phyloP scores from a whole-genome alignment of 2,888 invertebrate genomes.

The Papilio gigon region DNA sequence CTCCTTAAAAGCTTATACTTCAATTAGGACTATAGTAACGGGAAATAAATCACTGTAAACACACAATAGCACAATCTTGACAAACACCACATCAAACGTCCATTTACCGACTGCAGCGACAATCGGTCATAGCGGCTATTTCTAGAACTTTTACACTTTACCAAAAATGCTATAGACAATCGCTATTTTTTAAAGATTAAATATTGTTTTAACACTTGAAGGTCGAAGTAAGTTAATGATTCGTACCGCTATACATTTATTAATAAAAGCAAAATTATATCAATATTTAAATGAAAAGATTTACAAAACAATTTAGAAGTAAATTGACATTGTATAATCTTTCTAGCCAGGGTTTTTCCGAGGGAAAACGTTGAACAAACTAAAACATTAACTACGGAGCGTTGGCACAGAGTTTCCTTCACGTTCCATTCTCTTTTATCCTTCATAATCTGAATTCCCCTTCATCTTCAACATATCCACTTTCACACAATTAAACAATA shows the following conservation, averaged over 20 bases:
- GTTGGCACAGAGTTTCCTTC: too few relatives aligned
- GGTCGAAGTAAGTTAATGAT: neutral
- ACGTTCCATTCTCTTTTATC: too few relatives aligned
- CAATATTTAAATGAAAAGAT: neutral
- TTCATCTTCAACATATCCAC: too few relatives aligned
- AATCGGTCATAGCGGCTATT: slow-evolving; percentile 65
- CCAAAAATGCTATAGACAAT: slow-evolving; percentile 65
- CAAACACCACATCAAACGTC: slow-evolving; percentile 85
- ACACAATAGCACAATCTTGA: slow-evolving; percentile 84
- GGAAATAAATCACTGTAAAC: slow-evolving; percentile 83
- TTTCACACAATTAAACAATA: too few relatives aligned
- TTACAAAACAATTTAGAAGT: neutral
- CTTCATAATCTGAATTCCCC: too few relatives aligned
- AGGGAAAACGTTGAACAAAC: neutral
- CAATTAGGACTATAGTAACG: slow-evolving; percentile 75
- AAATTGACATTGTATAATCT: neutral
- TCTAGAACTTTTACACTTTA: slow-evolving; percentile 64
- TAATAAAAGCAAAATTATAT: neutral
- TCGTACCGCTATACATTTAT: neutral
- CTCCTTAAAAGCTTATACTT: slow-evolving; percentile 81
- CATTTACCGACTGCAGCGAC: slow-evolving; percentile 85
- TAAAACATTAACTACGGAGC: too few relatives aligned
- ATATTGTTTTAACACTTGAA: neutral
- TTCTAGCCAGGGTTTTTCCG: neutral
- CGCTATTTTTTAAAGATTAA: neutral